phyloP scores from a whole-genome alignment of 2,113 vertebrate species.

The Tupaia chinensis region DNA sequence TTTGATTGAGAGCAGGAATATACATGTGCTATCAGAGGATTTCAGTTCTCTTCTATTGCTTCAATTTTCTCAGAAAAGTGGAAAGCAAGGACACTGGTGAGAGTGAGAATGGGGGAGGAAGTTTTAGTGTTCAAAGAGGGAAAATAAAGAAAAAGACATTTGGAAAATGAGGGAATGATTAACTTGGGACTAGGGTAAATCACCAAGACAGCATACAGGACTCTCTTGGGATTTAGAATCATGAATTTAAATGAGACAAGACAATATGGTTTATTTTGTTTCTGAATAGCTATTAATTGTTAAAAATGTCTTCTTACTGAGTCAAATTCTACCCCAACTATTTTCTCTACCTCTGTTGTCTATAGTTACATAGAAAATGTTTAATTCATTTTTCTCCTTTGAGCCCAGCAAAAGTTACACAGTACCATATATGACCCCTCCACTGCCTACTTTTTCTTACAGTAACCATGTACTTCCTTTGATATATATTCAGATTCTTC shows the following conservation, averaged over 20 bases:
- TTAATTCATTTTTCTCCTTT: not conserved
- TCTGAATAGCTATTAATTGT: not conserved
- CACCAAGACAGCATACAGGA: not conserved
- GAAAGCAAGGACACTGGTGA: not conserved
- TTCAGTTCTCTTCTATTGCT: too few species aligned
- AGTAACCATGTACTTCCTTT: not conserved
- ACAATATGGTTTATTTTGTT: slow-evolving; percentile 7
- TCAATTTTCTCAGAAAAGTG: too few species aligned
- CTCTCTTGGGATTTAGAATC: slow-evolving; percentile 2
- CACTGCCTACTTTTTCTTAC: not conserved
- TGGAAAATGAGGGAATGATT: not conserved
- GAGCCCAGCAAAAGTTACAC: too few species aligned
- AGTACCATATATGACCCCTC: not conserved
- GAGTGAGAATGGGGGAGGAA: not conserved
- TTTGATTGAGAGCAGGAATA: too few species aligned
- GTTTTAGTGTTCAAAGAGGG: not conserved
- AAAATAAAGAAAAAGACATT: not conserved
- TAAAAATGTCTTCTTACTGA: slow-evolving; percentile 21
- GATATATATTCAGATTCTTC: not conserved
- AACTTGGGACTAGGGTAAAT: not conserved
- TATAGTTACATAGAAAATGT: not conserved
- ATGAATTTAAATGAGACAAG: slow-evolving; percentile 42
- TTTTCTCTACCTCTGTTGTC: not conserved
- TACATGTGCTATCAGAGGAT: too few species aligned
- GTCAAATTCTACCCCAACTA: not conserved